phyloP scores from a whole-genome alignment of 1,140 invertebrate species.

The Lordiphosa mommai region DNA sequence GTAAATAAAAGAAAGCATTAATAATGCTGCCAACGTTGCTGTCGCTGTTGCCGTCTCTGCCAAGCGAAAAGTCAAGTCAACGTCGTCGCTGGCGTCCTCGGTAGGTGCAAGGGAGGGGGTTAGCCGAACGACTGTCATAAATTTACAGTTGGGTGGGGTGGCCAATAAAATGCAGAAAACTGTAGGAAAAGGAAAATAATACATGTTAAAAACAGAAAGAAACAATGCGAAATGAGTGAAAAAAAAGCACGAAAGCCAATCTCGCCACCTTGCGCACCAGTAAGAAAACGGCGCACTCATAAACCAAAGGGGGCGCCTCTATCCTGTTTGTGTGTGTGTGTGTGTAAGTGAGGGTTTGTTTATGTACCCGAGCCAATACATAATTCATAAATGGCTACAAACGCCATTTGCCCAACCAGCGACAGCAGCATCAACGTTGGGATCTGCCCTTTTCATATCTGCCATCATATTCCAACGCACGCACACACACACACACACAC shows the following conservation, averaged over 20 bases:
- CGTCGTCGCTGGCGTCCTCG: neutral
- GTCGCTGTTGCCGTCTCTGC: constrained; percentile 9
- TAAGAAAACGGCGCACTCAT: constrained; percentile 57
- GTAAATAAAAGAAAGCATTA: constrained; percentile 44
- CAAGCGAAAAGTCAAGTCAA: constrained; percentile 7
- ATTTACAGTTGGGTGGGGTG: constrained; percentile 13
- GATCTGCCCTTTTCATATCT: constrained; percentile 75
- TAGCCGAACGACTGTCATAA: constrained; percentile 44
- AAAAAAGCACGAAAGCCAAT: constrained; percentile 23
- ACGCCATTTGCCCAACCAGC: constrained; percentile 45
- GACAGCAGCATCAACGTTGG: constrained; percentile 21
- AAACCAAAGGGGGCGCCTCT: constrained; percentile 27
- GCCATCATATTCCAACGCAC: constrained; percentile 70
- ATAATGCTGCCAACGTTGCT: constrained; percentile 37
- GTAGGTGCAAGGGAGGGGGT: neutral
- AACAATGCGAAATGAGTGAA: constrained; percentile 20
- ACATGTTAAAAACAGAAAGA: constrained; percentile 28
- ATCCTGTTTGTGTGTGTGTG: constrained; percentile 3
- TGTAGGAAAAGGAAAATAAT: constrained; percentile 24
- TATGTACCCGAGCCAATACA: constrained; percentile 66
- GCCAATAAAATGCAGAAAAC: constrained; percentile 42
- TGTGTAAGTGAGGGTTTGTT: constrained; percentile 48
- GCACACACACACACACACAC: constrained; percentile 18
- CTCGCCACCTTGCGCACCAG: constrained; percentile 67
- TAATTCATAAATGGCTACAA: constrained; percentile 77